These are phyloP conservation scores for Eretmochelys imbricata DNA, from an alignment of 2,113 vertebrate genomes.

Conservation along the genomic window DNA sequence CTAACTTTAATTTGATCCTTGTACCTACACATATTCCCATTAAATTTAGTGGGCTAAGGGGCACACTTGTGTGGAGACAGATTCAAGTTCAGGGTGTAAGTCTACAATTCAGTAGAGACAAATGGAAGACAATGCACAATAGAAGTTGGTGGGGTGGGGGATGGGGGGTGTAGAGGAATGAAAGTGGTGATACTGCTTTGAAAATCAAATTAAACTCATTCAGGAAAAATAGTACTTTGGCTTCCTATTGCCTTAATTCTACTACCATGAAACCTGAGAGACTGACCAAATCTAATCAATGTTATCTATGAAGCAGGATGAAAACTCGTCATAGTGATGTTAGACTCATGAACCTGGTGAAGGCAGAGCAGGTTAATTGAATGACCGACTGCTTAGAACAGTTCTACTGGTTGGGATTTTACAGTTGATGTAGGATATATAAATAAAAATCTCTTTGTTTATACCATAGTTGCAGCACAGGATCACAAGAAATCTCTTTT, in stretches of 20 bases:
- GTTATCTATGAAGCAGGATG: constrained; percentile 5
- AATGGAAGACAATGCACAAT: neutral
- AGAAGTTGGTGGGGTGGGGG: neutral
- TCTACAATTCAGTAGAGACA: neutral
- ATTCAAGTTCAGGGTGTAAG: neutral
- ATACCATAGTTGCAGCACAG: constrained; percentile 30
- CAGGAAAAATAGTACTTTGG: neutral
- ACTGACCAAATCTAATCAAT: neutral
- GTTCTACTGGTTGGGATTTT: constrained; percentile 26
- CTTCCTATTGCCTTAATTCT: neutral
- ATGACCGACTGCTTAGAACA: constrained; percentile 31
- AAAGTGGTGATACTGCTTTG: neutral
- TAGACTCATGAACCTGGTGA: constrained; percentile 31
- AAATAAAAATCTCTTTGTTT: constrained; percentile 40
- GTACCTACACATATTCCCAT: neutral
- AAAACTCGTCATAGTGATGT: constrained; percentile 42
- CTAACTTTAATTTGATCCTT: neutral
- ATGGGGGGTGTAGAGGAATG: neutral
- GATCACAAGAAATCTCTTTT: constrained; percentile 54
- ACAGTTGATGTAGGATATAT: constrained; percentile 11
- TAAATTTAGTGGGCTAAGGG: neutral
- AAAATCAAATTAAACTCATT: neutral
- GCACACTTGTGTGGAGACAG: neutral
- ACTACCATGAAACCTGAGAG: neutral
- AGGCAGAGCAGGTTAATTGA: constrained; percentile 60